Percentiles rank a stretch among this genome's conserved stretches.
Conservation (phyloP, 2,888 invertebrate genomes). For the Hypolimnas misippus region DNA sequence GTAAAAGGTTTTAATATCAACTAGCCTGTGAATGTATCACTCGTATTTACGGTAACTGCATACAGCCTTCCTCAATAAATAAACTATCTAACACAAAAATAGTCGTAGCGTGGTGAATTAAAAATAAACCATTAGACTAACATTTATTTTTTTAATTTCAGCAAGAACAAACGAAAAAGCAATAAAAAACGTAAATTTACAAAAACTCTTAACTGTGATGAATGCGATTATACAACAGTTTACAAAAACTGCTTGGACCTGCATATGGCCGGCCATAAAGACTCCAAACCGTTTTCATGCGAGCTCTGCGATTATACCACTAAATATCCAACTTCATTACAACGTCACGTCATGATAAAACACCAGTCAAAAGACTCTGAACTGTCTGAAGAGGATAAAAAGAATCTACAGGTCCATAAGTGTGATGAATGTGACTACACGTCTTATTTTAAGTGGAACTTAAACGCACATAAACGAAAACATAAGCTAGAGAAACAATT, state of each 20-base stretch:
- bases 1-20: too few relatives aligned
- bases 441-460: slow-evolving; percentile 49
- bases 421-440: slow-evolving; percentile 52
- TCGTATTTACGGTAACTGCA: too few relatives aligned
- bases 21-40: too few relatives aligned
- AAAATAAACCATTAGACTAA: too few relatives aligned
- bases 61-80: too few relatives aligned
- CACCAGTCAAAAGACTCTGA: slow-evolving; percentile 49
- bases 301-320: slow-evolving; percentile 57
- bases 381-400: slow-evolving; percentile 30
- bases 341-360: slow-evolving; percentile 55
- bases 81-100: too few relatives aligned
- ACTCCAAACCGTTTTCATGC: slow-evolving; percentile 54
- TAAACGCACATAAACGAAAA: slow-evolving; percentile 55
- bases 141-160: slow-evolving; percentile 10
- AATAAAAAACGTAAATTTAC: slow-evolving; percentile 24
- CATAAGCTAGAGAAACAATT: slow-evolving; percentile 51
- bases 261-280: slow-evolving; percentile 55
- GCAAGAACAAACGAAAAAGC: slow-evolving; percentile 26
- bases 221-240: slow-evolving; percentile 58
- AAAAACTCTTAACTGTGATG: slow-evolving; percentile 50
- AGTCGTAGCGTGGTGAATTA: too few relatives aligned
- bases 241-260: slow-evolving; percentile 59
- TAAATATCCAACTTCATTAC: slow-evolving; percentile 56
- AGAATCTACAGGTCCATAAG: slow-evolving; percentile 37